A percentile compares a stretch with the other conserved stretches of the same genome.
Conservation (phyloP, 2,888 invertebrate species). For the Chaetoderma sp. region DNA sequence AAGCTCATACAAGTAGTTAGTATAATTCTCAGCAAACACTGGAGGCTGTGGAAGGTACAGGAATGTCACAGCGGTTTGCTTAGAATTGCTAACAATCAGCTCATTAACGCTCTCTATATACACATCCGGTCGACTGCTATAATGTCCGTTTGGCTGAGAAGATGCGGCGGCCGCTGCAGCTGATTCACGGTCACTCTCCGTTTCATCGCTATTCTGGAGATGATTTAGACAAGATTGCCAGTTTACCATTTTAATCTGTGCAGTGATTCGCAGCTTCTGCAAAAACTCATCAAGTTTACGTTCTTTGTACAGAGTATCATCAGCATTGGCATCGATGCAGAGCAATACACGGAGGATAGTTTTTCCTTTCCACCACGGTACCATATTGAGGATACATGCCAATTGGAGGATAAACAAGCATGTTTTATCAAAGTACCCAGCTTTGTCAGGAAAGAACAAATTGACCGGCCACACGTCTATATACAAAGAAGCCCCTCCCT, state of each 20-base stretch:
- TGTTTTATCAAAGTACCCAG: slow-evolving; percentile 89
- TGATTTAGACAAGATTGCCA: slow-evolving; percentile 70
- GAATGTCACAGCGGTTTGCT: slow-evolving; percentile 89
- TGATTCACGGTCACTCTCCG: slow-evolving; percentile 7
- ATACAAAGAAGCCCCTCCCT: slow-evolving; percentile 77
- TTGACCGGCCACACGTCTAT: slow-evolving; percentile 99
- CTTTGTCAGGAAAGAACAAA: slow-evolving; percentile 82
- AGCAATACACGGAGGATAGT: slow-evolving; percentile 86
- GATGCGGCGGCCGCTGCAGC: slow-evolving; percentile 27
- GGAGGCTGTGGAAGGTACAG: slow-evolving; percentile 93
- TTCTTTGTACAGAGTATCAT: slow-evolving; percentile 60
- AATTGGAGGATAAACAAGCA: slow-evolving; percentile 95
- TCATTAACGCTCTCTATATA: slow-evolving; percentile 71
- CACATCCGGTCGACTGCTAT: slow-evolving; percentile 43
- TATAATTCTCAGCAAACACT: slow-evolving; percentile 21
- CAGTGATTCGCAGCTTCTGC: slow-evolving; percentile 87
- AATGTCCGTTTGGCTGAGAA: slow-evolving; percentile 46
- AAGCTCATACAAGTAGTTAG: slow-evolving; percentile 77
- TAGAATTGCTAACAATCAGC: slow-evolving; percentile 82
- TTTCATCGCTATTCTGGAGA: not conserved
- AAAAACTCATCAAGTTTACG: slow-evolving; percentile 75
- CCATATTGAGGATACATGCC: slow-evolving; percentile 94
- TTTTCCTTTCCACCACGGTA: slow-evolving; percentile 76
- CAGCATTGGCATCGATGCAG: slow-evolving; percentile 71
- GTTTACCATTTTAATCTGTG: slow-evolving; percentile 77